Evolutionary conservation across 2,113 vertebrate genomes (phyloP), one percentile per base, ranked within the genome.

Genomic region (Coregonus clupeaformis): DNA sequence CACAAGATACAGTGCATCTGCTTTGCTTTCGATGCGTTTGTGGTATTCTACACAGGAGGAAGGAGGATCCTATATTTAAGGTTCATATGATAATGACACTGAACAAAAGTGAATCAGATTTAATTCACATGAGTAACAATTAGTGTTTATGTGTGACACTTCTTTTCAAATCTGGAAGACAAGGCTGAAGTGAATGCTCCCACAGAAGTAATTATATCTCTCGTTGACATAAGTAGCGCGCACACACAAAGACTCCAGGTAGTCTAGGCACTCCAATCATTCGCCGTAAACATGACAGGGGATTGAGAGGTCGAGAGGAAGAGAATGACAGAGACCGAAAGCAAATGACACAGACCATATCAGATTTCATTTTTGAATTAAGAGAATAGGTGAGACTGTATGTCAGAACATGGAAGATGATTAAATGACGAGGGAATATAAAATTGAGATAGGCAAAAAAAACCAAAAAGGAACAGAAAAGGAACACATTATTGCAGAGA

Each of bases 181-280:
- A 36, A 79, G 82, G 4, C 75, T 42, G 78, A 74, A 69, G 59
- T 75, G 72, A 80, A 16, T 77, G 79, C 71, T 80, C 67, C 80
- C 82, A 68, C 82, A 80, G 22, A 73, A 75, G 75, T 80, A 88
- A 84, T 81, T 45, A 84, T 69, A 77, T 78, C 72, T 77, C 13
- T 9, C 18, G 67, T 82, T 79, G 77, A 84, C 68, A 79, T 52
- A 6, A 69, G 13, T 18, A 20, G 76, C 22, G 76, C 22, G 20
- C 66, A 78, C 78, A 27, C 77, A 82, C 82, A 82, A 80, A 83
- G 84, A 83, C 82, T 87, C 83, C 85, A 89, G 85, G 77, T 84
- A 76, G 87, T 86, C 87, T 82, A 71, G 47, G 72, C 80, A 59
- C 78, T 78, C 2, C 3, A 3, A 55, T 69, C 55, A 66, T 80